Evolutionary conservation across 1,140 invertebrate species (phyloP).

Genomic region (Aricia agestis): DNA sequence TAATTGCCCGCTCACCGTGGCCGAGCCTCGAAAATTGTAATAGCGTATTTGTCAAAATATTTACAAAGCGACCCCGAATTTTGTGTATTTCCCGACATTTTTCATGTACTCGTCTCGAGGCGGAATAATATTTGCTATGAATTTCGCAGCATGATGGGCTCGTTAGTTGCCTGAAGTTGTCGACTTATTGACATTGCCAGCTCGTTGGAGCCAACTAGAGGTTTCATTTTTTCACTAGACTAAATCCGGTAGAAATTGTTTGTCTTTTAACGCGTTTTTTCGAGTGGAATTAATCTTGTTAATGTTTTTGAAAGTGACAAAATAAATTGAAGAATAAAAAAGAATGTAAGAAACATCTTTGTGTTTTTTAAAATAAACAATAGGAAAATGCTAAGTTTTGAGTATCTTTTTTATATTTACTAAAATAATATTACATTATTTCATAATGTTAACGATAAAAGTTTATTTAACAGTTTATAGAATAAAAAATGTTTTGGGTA

Average conservation of each 20-base stretch:
- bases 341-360: neutral
- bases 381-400: too few species aligned
- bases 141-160: conserved; percentile 31
- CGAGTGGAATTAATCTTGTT: conserved; percentile 19
- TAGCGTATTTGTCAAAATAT: conserved; percentile 14
- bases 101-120: conserved; percentile 29
- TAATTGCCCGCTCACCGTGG: neutral
- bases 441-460: too few species aligned
- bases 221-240: conserved; percentile 32
- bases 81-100: conserved; percentile 19
- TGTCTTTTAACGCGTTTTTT: conserved; percentile 22
- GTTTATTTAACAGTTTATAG: too few species aligned
- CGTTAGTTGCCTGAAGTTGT: conserved; percentile 34
- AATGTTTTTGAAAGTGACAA: conserved; percentile 1
- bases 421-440: too few species aligned
- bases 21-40: neutral
- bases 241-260: conserved; percentile 27
- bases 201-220: conserved; percentile 38
- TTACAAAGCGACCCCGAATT: conserved; percentile 2
- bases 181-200: conserved; percentile 42
- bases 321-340: neutral
- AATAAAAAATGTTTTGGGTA: too few species aligned
- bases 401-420: too few species aligned
- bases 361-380: too few species aligned
- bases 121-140: conserved; percentile 39